phyloP scores from a whole-genome alignment of 2,113 vertebrate species.

The Sminthopsis crassicaudata region DNA sequence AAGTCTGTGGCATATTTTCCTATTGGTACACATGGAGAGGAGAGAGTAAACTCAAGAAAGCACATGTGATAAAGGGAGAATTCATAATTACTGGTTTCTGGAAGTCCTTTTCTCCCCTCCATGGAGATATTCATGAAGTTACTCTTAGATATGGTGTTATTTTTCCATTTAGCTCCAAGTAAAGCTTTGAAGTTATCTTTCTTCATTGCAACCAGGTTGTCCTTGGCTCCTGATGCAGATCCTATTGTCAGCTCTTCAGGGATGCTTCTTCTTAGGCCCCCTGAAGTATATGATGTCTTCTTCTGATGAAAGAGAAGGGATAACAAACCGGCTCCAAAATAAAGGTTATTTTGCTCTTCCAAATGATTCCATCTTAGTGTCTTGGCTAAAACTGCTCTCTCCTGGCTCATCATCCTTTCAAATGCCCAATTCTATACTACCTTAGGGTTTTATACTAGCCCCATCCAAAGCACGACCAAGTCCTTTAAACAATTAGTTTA shows the following conservation, averaged over 20 bases:
- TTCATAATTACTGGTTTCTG: not conserved
- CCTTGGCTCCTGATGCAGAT: not conserved
- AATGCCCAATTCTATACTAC: not conserved
- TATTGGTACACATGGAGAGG: not conserved
- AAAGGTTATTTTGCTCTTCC: not conserved
- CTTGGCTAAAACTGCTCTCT: not conserved
- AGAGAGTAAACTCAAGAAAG: not conserved
- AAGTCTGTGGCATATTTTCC: not conserved
- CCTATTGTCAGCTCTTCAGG: not conserved
- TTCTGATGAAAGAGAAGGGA: not conserved
- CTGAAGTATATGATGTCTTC: not conserved
- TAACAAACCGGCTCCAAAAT: not conserved
- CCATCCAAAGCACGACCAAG: not conserved
- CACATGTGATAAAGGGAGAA: not conserved
- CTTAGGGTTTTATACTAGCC: not conserved
- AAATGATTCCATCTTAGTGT: not conserved
- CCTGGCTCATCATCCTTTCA: not conserved
- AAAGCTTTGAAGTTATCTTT: not conserved
- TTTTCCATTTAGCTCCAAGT: not conserved
- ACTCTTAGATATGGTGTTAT: not conserved
- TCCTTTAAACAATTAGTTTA: not conserved
- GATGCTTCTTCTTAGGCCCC: not conserved
- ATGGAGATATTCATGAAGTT: not conserved
- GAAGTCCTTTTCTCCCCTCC: not conserved
- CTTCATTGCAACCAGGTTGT: not conserved